Conservation (phyloP, 2,797 vertebrate genomes). For the Simalia tracyae region DNA sequence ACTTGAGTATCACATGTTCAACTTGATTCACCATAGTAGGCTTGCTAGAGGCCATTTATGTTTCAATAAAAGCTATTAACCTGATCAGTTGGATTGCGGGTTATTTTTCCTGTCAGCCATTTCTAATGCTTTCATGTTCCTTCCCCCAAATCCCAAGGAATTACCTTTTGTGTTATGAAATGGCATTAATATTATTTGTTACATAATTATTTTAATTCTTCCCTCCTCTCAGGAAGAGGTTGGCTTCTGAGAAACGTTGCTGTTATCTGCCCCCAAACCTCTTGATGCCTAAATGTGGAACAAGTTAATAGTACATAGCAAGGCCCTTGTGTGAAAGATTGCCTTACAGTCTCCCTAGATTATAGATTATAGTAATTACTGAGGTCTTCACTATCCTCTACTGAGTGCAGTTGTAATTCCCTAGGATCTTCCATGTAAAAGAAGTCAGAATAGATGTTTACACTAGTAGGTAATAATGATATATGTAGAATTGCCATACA, state of each 20-base stretch:
- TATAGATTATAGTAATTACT: slow-evolving; percentile 31
- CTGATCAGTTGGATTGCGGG: neutral
- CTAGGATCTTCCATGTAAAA: neutral
- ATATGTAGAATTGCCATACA: neutral
- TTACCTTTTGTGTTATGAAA: neutral
- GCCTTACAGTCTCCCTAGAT: neutral
- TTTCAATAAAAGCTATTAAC: neutral
- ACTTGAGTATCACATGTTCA: neutral
- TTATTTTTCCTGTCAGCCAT: neutral
- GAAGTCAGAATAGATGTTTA: slow-evolving; percentile 12
- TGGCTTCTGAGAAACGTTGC: neutral
- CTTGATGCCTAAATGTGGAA: neutral
- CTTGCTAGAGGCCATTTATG: neutral
- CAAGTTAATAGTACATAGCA: neutral
- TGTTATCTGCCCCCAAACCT: neutral
- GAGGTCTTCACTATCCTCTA: neutral
- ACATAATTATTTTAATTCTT: slow-evolving; percentile 21
- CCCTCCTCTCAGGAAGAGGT: neutral
- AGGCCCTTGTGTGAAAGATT: neutral
- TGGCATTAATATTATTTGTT: neutral
- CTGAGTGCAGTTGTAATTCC: neutral
- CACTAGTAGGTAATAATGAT: slow-evolving; percentile 18
- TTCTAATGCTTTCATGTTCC: neutral
- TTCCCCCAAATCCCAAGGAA: neutral
- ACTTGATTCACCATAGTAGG: neutral